These are phyloP conservation scores for Epizoanthus rinbou DNA, from an alignment of 92 coral and sea anemone species.

Conservation along the genomic window DNA sequence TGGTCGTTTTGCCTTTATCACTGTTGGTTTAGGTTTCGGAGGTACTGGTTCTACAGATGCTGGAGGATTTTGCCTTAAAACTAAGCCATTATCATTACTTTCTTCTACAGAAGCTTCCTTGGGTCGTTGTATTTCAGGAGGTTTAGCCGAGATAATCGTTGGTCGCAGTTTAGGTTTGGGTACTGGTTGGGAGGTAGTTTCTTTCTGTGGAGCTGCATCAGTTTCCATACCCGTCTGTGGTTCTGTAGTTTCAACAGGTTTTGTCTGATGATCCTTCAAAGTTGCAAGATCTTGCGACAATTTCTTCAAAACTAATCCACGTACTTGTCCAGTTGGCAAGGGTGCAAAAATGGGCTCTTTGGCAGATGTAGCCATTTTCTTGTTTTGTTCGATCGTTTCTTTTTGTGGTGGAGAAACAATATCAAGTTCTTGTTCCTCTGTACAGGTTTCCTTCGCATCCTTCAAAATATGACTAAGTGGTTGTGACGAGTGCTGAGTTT, in stretches of 20 bases:
- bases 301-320: conserved; percentile 40
- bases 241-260: conserved; percentile 21
- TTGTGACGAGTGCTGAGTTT: conserved; percentile 7
- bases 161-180: conserved; percentile 55
- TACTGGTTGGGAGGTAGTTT: conserved; percentile 1
- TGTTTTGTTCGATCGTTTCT: conserved; percentile 29
- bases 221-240: conserved; percentile 10
- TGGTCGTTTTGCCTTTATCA: conserved; percentile 49
- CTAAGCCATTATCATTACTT: conserved; percentile 1
- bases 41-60: conserved; percentile 27
- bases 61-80: conserved; percentile 12
- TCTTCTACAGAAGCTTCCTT: conserved; percentile 6
- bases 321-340: conserved; percentile 31
- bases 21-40: conserved; percentile 53
- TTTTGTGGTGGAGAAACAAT: neutral
- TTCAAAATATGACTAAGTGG: neutral
- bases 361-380: neutral
- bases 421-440: neutral
- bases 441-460: neutral
- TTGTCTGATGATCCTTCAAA: conserved; percentile 28
- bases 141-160: conserved; percentile 57
- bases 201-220: conserved; percentile 10
- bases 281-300: conserved; percentile 25
- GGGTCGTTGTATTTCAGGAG: conserved; percentile 39
- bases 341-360: conserved; percentile 31